A percentile compares a stretch with the other conserved stretches of the same genome.
Conservation (phyloP, 2,113 vertebrate species). For the Isurus oxyrinchus region DNA sequence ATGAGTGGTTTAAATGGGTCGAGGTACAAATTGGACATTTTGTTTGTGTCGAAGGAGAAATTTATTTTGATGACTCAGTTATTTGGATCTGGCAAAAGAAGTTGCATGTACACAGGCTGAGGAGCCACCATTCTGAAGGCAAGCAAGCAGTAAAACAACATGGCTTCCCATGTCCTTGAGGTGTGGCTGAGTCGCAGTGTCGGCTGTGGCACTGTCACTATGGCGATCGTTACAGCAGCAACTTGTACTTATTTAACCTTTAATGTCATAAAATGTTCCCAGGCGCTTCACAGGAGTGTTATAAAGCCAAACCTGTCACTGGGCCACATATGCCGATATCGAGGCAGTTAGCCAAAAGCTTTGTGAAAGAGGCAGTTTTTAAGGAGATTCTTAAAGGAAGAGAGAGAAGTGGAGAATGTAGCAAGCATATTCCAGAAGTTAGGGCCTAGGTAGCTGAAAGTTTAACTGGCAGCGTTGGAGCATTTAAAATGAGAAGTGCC, state of each 20-base stretch:
- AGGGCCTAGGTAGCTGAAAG: neutral
- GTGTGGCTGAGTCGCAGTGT: neutral
- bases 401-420: neutral
- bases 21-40: neutral
- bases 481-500: neutral
- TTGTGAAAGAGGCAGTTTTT: neutral
- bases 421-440: too few species aligned
- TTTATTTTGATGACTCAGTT: conserved; percentile 2
- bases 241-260: neutral
- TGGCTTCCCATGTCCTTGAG: neutral
- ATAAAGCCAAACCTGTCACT: neutral
- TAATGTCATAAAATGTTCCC: neutral
- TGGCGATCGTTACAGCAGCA: neutral
- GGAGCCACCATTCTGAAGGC: neutral
- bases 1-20: neutral
- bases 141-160: neutral
- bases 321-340: neutral
- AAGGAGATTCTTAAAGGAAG: neutral
- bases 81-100: neutral
- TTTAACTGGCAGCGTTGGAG: neutral
- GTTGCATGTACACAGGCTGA: neutral
- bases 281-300: neutral
- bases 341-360: neutral
- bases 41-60: neutral
- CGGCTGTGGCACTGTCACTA: neutral